phyloP scores from a whole-genome alignment of 1,140 invertebrate genomes.

The Berghia stephanieae region DNA sequence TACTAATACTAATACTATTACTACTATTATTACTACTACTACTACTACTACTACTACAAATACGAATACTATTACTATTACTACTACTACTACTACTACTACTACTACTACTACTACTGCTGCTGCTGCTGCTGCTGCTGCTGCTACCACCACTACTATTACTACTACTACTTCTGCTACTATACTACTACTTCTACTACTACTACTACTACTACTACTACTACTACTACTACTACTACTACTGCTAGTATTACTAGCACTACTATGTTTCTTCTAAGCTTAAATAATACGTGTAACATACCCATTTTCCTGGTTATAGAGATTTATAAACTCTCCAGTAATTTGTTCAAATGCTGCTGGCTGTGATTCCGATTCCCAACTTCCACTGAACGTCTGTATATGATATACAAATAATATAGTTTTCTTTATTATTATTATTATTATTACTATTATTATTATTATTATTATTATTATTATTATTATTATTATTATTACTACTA shows the following conservation, averaged over 20 bases:
- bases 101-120: constrained; percentile 9
- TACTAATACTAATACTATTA: constrained; percentile 17
- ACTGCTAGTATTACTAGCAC: constrained; percentile 7
- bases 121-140: constrained; percentile 7
- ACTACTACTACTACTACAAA: neutral
- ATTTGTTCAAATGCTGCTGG: too few relatives aligned
- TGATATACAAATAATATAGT: too few relatives aligned
- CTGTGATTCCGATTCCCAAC: too few relatives aligned
- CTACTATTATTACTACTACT: constrained; percentile 12
- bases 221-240: constrained; percentile 16
- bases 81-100: constrained; percentile 15
- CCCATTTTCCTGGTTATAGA: too few relatives aligned
- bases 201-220: constrained; percentile 11
- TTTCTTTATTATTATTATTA: too few relatives aligned
- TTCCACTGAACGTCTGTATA: too few relatives aligned
- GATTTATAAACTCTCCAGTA: too few relatives aligned
- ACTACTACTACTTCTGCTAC: constrained; percentile 20
- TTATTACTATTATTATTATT: too few relatives aligned
- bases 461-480: too few relatives aligned
- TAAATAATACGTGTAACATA: too few relatives aligned
- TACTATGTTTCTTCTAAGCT: neutral
- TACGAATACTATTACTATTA: constrained; percentile 13
- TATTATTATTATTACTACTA: too few relatives aligned
- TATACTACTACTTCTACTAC: constrained; percentile 11
- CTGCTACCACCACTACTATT: constrained; percentile 4